A percentile compares a stretch with the other conserved stretches of the same genome.
These are phyloP conservation scores for Lagorchestes hirsutus DNA, from an alignment of 2,797 vertebrate species.

Conservation along the genomic window DNA sequence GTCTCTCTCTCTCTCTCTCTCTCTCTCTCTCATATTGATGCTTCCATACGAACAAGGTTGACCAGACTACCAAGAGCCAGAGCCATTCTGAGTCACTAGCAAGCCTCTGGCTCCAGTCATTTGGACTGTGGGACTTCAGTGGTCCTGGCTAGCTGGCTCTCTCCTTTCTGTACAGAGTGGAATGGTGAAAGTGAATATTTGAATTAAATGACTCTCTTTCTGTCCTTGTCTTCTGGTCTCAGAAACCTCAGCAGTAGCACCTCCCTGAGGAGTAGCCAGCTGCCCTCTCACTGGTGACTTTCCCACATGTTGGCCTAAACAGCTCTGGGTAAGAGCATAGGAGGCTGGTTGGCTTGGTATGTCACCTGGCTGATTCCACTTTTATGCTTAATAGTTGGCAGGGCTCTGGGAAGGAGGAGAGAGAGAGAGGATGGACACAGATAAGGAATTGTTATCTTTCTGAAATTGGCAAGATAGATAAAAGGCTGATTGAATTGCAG, in stretches of 20 bases:
- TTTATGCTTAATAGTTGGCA: background rate
- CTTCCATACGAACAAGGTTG: too few relatives aligned
- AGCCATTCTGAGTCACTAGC: too few relatives aligned
- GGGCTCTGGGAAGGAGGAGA: background rate
- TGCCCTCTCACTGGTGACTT: too few relatives aligned
- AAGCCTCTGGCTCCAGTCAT: background rate
- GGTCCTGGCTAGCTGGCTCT: background rate
- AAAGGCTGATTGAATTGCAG: background rate
- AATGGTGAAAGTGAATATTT: background rate
- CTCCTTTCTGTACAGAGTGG: background rate
- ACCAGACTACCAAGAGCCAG: too few relatives aligned
- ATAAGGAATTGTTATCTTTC: background rate
- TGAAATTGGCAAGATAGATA: background rate
- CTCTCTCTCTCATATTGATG: too few relatives aligned
- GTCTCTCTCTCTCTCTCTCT: too few relatives aligned
- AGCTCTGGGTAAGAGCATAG: background rate
- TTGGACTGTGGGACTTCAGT: background rate
- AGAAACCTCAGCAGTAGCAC: background rate
- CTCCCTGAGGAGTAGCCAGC: background rate
- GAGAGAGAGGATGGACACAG: background rate
- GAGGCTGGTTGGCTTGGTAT: background rate
- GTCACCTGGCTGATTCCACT: background rate
- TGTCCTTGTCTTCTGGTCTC: background rate
- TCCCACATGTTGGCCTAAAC: background rate
- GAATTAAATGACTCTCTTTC: background rate